Base-by-base conservation (phyloP, 2,888 invertebrate species). In the Acanthococcus lagerstroemiae region DNA sequence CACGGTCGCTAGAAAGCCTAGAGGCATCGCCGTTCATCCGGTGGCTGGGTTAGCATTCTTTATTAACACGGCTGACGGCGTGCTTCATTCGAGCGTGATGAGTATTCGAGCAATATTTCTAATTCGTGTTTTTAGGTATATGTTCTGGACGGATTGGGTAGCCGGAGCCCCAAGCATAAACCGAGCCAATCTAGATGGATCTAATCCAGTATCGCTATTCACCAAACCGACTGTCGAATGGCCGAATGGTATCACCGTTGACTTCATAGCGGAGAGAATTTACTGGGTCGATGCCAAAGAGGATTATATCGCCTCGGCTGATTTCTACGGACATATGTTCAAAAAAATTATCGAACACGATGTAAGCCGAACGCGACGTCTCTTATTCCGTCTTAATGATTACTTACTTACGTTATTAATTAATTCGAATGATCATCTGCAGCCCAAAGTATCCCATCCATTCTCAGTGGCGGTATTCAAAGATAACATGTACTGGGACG, bases 81-180 rank as follows among this genome's bases (percentile, higher is more conserved):
- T n/a, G n/a, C n/a, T n/a, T n/a, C 15, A 9, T 37, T 37, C 37
- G 15, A 7, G 37, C 15, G 15, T 37, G 7, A 7, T 37, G 15
- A 9, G 37, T 15, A 37, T 15, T 45, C 4, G 19, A 45, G 46
- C 15, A 19, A 7, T 45, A 45, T 45, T 4, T 19, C 4, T 45
- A 19, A n/a, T n/a, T 15, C 46, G 37, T 37, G 15, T 52, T 22
- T 22, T 12, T 44, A 80, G 80, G n/a, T 78, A 75, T 69, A 78
- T 87, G 75, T 93, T 88, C 75, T 91, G 91, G 89, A 90, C 91
- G 0, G 93, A 94, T 74, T 92, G 91, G 91, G 87, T 88, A 4
- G 80, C 82, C 3, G 80, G 80, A n/a, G 82, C 82, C 70, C 90
- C 92, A 0, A 85, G 87, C 0, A 84, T 94, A 6, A 87, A 86